A percentile compares a stretch with the other conserved stretches of the same genome.
These are phyloP conservation scores for Tetheella fluctuosa DNA, from an alignment of 2,888 invertebrate genomes.

Conservation along the genomic window DNA sequence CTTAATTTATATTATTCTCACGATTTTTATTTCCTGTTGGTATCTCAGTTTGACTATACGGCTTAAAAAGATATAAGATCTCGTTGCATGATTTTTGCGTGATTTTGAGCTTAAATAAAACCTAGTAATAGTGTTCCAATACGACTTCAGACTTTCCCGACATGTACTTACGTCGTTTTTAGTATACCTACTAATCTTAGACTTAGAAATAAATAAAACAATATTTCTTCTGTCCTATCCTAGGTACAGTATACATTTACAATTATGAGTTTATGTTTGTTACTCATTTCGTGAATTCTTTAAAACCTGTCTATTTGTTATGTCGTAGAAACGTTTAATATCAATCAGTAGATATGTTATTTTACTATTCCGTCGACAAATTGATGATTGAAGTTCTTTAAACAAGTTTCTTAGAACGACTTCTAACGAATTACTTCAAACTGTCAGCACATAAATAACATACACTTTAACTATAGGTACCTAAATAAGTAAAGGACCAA, in stretches of 20 bases:
- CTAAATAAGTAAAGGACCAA: conserved; percentile 16
- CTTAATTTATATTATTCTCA: conserved; percentile 81
- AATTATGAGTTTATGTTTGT: too few species aligned
- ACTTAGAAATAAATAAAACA: too few species aligned
- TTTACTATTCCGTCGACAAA: conserved; percentile 1
- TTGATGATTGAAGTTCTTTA: conserved; percentile 9
- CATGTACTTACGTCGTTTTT: too few species aligned
- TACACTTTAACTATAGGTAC: conserved; percentile 13
- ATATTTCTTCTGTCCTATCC: too few species aligned
- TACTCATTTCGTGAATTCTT: too few species aligned
- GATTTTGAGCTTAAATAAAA: background rate
- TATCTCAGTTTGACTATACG: conserved; percentile 45
- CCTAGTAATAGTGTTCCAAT: too few species aligned
- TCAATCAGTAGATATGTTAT: background rate
- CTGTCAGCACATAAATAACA: conserved; percentile 34
- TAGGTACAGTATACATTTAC: too few species aligned
- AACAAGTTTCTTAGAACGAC: conserved; percentile 31
- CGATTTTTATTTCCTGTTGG: conserved; percentile 78
- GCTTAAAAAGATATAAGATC: conserved; percentile 24
- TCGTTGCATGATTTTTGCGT: conserved; percentile 3
- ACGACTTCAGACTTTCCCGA: too few species aligned
- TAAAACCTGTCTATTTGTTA: too few species aligned
- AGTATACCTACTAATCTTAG: background rate
- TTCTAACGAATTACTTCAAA: conserved; percentile 19
- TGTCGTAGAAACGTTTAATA: background rate